Conservation (phyloP, 2,888 invertebrate genomes). For the Brachyptera risi region DNA sequence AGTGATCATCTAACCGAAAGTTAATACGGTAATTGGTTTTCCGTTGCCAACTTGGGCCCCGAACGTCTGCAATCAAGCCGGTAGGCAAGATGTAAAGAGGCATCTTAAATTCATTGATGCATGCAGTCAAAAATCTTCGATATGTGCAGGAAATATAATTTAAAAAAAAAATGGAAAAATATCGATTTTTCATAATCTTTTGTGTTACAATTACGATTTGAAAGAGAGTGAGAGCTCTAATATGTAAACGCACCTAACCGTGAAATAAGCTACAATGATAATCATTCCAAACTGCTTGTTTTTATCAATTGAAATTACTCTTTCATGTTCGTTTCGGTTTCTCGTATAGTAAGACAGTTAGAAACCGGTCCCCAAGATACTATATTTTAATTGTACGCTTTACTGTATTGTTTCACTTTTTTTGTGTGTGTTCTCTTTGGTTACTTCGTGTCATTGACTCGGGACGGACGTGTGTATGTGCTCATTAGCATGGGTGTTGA, state of each 20-base stretch:
- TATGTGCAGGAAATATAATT: too few relatives aligned
- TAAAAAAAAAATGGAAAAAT: too few relatives aligned
- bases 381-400: constrained; percentile 17
- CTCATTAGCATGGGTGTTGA: not conserved
- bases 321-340: not conserved
- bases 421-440: not conserved
- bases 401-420: not conserved
- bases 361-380: constrained; percentile 7
- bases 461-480: not conserved
- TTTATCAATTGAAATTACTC: constrained; percentile 10
- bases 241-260: constrained; percentile 1
- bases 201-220: too few relatives aligned
- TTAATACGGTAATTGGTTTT: too few relatives aligned
- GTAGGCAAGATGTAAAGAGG: too few relatives aligned
- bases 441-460: constrained; percentile 18
- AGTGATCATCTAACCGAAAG: too few relatives aligned
- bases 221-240: too few relatives aligned
- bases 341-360: not conserved
- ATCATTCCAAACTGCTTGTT: constrained; percentile 15
- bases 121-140: too few relatives aligned
- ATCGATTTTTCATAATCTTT: too few relatives aligned
- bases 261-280: constrained; percentile 6
- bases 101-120: too few relatives aligned
- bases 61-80: too few relatives aligned
- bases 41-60: too few relatives aligned